Base-by-base conservation (phyloP, 2,113 vertebrate species). In the Heterotilapia buettikoferi region DNA sequence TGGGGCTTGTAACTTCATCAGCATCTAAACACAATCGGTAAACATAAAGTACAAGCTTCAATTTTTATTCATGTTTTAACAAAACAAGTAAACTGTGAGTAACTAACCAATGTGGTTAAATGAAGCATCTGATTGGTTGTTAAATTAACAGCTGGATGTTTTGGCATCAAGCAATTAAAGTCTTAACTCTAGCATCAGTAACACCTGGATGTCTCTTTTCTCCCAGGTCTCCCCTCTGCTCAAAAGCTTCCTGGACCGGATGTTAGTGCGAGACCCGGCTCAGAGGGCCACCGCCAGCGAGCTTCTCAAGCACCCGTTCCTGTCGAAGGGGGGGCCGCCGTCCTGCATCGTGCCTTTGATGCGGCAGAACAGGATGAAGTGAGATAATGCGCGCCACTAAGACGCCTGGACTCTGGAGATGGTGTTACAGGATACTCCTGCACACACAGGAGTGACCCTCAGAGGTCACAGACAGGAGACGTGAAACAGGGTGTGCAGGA, bases 341-440 rank as follows among this genome's bases (percentile, higher is more conserved):
- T 96, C 98, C 80, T 97, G 97, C 96, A 98, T 99, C 18, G 97
- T 99, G 73, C 98, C 98, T 14, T 97, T 98, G 85, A 99, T 99
- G 98, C 96, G 98, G 53, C 98, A 98, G 92, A 97, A 99, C 93
- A 95, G 98, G 71, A 96, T 97, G 93, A 97, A 97, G 97, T 99
- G 98, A 99, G 93, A 63, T 52, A 92, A 59, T 38, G 5, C 2
- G 21, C n/a, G 24, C 63, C 81, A 18, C 61, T 29, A 2, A 52
- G 76, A 66, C 57, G 68, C 89, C 82, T 29, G 6, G 63, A 54
- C 84, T 45, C 31, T 50, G 71, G 86, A 82, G 52, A 26, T 53
- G 78, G 63, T 71, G 84, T 57, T 88, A 31, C 24, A 63, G 82
- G 84, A 91, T 90, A 84, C 88, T 93, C 87, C 71, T 89, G 88